Percentiles rank a stretch among this genome's conserved stretches.
phyloP scores from a whole-genome alignment of 1,140 invertebrate species.

The Solen grandis region DNA sequence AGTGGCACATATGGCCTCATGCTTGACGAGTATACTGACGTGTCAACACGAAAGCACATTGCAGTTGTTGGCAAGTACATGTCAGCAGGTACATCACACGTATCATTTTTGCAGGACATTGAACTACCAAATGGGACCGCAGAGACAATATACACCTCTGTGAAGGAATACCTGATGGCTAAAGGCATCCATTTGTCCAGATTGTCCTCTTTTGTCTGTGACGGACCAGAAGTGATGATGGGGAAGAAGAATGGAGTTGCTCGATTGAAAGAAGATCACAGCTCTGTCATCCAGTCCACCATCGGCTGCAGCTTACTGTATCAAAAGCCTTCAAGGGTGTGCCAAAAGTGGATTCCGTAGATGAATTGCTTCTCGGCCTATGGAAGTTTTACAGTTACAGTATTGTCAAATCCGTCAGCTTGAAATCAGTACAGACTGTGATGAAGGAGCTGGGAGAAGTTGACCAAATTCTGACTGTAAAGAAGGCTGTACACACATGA shows the following conservation, averaged over 20 bases:
- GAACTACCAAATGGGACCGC: constrained; percentile 7
- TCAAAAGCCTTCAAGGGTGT: too few relatives aligned
- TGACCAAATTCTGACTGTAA: neutral
- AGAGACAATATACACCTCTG: neutral
- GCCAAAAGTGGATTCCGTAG: too few relatives aligned
- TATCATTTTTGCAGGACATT: constrained; percentile 15
- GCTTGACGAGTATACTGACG: constrained; percentile 2
- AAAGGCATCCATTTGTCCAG: neutral
- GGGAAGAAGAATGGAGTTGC: neutral
- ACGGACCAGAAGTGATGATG: too few relatives aligned
- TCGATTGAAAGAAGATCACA: neutral
- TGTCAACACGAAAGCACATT: neutral
- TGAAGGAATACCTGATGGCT: neutral
- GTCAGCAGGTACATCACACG: neutral
- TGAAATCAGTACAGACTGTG: too few relatives aligned
- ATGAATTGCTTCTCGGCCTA: too few relatives aligned
- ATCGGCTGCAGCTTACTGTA: too few relatives aligned
- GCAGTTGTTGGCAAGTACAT: neutral
- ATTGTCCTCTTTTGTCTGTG: constrained; percentile 36
- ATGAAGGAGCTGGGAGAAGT: too few relatives aligned
- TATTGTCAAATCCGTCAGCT: too few relatives aligned
- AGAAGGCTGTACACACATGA: constrained; percentile 7
- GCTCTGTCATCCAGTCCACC: too few relatives aligned
- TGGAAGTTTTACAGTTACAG: too few relatives aligned
- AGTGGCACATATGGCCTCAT: neutral